Evolutionary conservation across 2,113 vertebrate species (phyloP), one percentile per base, ranked within the genome.

Genomic region (Nothocercus julius): DNA sequence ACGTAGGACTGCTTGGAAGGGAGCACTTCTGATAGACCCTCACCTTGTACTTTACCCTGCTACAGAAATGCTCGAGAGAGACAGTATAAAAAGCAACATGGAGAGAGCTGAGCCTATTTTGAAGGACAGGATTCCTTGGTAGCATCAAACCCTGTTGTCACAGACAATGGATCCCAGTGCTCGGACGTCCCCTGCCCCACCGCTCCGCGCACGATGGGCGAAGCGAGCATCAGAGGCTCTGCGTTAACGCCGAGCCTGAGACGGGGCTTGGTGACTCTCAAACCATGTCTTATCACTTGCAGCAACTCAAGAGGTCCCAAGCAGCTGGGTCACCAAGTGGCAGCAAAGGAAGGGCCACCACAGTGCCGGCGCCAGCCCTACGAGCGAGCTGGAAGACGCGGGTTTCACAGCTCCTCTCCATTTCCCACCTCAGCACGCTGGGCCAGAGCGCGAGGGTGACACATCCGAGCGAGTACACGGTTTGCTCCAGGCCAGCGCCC

Each of bases 151-250:
- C 49, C 62, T 0, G 18, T 13, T 42, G 25, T 18, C 22, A 76
- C 3, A 66, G n/a, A 53, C 16, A 36, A 72, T 1, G 3, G 20
- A 12, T 54, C 78, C 56, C 86, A 32, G 38, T 22, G 77, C 68
- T 28, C 1, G 56, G 28, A 7, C 5, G 11, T 49, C 44, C 69
- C 27, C 49, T 47, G 40, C 22, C n/a, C 69, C 69, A 45, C 21
- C 10, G 21, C 24, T 21, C 0, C 2, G 25, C 0, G 0, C 54
- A 45, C 9, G n/a, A 56, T 2, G n/a, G 7, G 27, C 3, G 22
- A 75, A n/a, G 32, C 20, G 32, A 13, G 11, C 42, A 49, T 24
- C 54, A 28, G 38, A 75, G 38, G 19, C 25, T 28, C 9, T 32
- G 20, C 42, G 84, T 73, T 20, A 34, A 34, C 22, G 64, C 27